Base-by-base conservation (phyloP, 2,113 vertebrate genomes). In the Colossoma macropomum region DNA sequence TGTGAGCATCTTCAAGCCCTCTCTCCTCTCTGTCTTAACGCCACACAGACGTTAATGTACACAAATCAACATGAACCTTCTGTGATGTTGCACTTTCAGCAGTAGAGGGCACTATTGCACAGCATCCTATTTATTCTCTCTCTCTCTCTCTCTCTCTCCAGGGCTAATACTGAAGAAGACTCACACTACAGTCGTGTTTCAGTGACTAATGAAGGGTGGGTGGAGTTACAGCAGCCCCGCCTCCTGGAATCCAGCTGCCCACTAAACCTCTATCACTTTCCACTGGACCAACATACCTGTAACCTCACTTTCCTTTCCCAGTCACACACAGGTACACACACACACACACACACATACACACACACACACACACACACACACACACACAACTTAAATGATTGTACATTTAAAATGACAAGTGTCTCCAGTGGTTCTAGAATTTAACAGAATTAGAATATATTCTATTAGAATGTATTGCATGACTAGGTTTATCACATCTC, bases 191-290 rank as follows among this genome's bases (percentile, higher is more conserved):
- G 50, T 21, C 54, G 60, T 38, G 45, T 79, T 38, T 86, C 79
- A 23, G 74, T 86, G 32, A 78, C 75, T 59, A 56, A 86, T 70
- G 65, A 30, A 16, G 84, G 84, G 23, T 78, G 45, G 80, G 80
- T 78, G 69, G 80, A 82, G 70, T 41, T 68, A 45, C 50, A 30
- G 19, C 12, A 81, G 60, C 79, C 70, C 41, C 65, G 70, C 56
- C 80, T 82, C 23, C 68, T 86, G 34, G 45, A 77, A 56, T 68
- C 84, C 32, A 82, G 79, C 16, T 86, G 84, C 60, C 84, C 80
- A 12, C 84, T 86, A 1, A 71, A 86, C 75, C 70, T 86, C 17
- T 77, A 66, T 45, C 56, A 79, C 75, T 86, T 86, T 75, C 84
- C 85, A 0, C 69, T 83, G 50, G 85, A 86, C 75, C n/a, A 25